A percentile compares a stretch with the other conserved stretches of the same genome.
Evolutionary conservation across 2,888 invertebrate species (phyloP).

Genomic region (Branchipolynoe longqiensis): DNA sequence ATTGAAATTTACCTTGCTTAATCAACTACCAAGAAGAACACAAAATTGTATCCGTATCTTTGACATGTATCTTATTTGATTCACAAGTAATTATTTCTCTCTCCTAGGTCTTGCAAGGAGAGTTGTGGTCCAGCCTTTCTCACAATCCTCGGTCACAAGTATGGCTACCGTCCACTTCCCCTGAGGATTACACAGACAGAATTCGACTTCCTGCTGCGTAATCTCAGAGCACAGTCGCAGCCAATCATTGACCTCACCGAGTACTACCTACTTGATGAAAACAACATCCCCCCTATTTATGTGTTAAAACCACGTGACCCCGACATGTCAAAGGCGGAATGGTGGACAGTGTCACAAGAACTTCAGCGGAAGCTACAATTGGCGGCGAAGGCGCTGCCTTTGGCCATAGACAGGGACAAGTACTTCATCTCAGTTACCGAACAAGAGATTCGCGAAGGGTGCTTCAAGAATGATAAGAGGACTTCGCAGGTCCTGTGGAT

Average conservation of each 20-base stretch:
- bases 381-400: constrained; percentile 45
- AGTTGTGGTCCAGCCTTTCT: constrained; percentile 66
- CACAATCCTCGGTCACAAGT: constrained; percentile 62
- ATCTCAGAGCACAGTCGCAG: constrained; percentile 5
- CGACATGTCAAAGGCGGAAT: constrained; percentile 52
- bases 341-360: constrained; percentile 59
- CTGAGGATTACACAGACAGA: constrained; percentile 58
- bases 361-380: constrained; percentile 55
- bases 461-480: constrained; percentile 57
- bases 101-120: constrained; percentile 61
- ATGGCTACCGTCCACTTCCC: constrained; percentile 64
- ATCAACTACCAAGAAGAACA: too few relatives aligned
- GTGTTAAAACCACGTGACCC: constrained; percentile 59
- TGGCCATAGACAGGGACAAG: constrained; percentile 58
- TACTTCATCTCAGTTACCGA: constrained; percentile 70
- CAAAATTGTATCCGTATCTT: too few relatives aligned
- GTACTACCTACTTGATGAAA: constrained; percentile 61
- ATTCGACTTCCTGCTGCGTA: constrained; percentile 46
- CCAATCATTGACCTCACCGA: constrained; percentile 39
- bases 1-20: too few relatives aligned
- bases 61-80: too few relatives aligned
- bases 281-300: constrained; percentile 59
- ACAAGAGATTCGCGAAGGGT: constrained; percentile 63
- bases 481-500: background rate
- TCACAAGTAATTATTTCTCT: too few relatives aligned